Base-by-base conservation (phyloP, 1,140 invertebrate genomes). In the Pogonus chalceus region DNA sequence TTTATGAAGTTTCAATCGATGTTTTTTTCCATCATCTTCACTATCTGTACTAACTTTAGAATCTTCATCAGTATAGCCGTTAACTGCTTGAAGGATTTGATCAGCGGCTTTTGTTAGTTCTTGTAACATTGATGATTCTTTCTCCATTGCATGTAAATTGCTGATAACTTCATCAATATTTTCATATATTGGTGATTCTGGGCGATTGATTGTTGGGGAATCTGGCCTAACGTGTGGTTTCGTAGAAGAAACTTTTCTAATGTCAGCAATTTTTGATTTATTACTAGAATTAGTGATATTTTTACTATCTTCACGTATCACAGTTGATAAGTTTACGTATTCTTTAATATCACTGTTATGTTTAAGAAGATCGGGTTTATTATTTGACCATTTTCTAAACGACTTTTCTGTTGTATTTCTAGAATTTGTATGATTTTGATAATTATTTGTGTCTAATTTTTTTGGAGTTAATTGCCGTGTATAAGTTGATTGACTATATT, bases 31-130 rank as follows among this genome's bases (percentile, higher is more conserved):
- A 2, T 56, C 49, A 3, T 58, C 59, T 37, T 67, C 69, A 20
- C 69, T 65, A 20, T 68, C 65, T n/a, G 64, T 64, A 54, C 58
- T 68, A 43, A 60, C 47, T 52, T 62, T 63, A 23, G 59, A 56
- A 16, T 74, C 72, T 49, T 75, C 74, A 48, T 75, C 73, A 0
- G 73, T 72, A 53, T 75, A 76, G n/a, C 72, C 75, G 50, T 75
- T 74, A 0, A 76, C 70, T 10, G 72, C 74, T 60, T 72, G 63
- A 4, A 77, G 59, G 47, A 77, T 76, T 63, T 76, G 67, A 64
- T 76, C 74, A 4, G 75, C 75, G 14, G 75, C 74, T 61, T 69
- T 72, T 3, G 74, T 77, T 43, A 77, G 60, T 58, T 76, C 74
- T 46, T 76, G 73, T 46, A 77, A 60, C 43, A 77, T 75, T 1